These are phyloP conservation scores for Drosophila atroscutellata DNA, from an alignment of 2,888 invertebrate genomes.

Conservation along the genomic window DNA sequence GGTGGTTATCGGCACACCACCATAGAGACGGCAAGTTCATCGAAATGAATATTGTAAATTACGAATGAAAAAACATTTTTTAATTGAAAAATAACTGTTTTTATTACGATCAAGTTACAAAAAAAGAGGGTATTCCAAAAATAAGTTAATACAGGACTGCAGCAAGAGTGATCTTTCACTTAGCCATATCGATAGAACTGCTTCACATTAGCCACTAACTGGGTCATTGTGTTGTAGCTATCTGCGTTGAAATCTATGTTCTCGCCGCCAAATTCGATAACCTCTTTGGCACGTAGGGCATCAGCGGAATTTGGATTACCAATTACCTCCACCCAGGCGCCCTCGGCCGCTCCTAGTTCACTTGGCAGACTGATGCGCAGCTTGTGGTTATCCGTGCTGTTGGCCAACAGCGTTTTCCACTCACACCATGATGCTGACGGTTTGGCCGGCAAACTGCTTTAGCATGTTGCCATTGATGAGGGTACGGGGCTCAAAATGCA, in stretches of 20 bases:
- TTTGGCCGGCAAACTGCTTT: conserved; percentile 77
- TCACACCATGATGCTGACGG: conserved; percentile 81
- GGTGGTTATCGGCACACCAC: not conserved
- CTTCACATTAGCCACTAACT: conserved; percentile 76
- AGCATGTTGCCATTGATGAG: conserved; percentile 82
- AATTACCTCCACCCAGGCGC: conserved; percentile 84
- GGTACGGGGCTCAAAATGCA: conserved; percentile 76
- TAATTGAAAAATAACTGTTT: conserved; percentile 6
- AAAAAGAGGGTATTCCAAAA: not conserved
- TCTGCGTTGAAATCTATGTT: conserved; percentile 82
- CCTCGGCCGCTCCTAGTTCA: conserved; percentile 64
- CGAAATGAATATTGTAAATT: not conserved
- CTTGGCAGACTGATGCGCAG: conserved; percentile 75
- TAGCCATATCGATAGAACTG: conserved; percentile 55
- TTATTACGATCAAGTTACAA: not conserved
- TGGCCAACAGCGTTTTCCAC: conserved; percentile 76
- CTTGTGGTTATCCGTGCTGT: conserved; percentile 79
- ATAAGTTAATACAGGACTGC: not conserved
- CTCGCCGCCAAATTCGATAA: conserved; percentile 82
- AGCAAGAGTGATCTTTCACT: not conserved
- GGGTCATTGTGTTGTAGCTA: conserved; percentile 83
- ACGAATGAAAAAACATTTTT: not conserved
- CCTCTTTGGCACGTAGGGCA: conserved; percentile 80
- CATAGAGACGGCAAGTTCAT: not conserved
- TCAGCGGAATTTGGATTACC: conserved; percentile 72